Evolutionary conservation across 2,797 vertebrate species (phyloP), one percentile per base, ranked within the genome.

Genomic region (Cynodonichthys magdalenae): DNA sequence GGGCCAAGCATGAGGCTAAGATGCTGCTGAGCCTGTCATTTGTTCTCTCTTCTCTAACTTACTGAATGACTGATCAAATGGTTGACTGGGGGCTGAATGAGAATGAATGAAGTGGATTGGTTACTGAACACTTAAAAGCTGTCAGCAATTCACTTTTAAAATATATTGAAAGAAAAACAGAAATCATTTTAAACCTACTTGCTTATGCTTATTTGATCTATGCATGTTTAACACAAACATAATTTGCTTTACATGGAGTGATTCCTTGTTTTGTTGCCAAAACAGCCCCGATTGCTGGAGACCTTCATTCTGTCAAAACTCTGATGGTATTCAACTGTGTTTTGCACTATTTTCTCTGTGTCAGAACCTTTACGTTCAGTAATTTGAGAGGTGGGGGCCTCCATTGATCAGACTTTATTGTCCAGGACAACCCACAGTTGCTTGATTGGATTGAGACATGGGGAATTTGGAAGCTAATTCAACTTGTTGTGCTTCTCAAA

Each of bases 1-100:
- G 49, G 63, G 59, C 71, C 79, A 86, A 58, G 39, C 59, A 55
- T 20, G 14, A 20, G 75, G 74, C 58, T 71, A 24, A 71, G 74
- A 77, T 54, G 61, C 59, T 65, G 68, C 79, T 85, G 63, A 78
- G 69, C 50, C 62, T 63, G 31, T 72, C 63, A 72, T 71, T 71
- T 75, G 61, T 39, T 69, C 56, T 66, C 51, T 72, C 56, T 59
- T 11, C 63, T 56, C 52, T 58, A 47, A 74, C 71, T 75, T 9
- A 69, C 64, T 75, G 69, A 85, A 58, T 74, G 77, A 79, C 61
- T 42, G 52, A 65, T 61, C 66, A 50, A 79, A 57, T 64, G 74
- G 75, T 61, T 41, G 77, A 66, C 61, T 53, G 45, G 53, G 71
- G 63, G 53, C 42, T 7, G 14, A 64, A 45, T 47, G 44, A 70